Conservation (phyloP, 1,140 invertebrate genomes). For the Akabosia matsudoensis region DNA sequence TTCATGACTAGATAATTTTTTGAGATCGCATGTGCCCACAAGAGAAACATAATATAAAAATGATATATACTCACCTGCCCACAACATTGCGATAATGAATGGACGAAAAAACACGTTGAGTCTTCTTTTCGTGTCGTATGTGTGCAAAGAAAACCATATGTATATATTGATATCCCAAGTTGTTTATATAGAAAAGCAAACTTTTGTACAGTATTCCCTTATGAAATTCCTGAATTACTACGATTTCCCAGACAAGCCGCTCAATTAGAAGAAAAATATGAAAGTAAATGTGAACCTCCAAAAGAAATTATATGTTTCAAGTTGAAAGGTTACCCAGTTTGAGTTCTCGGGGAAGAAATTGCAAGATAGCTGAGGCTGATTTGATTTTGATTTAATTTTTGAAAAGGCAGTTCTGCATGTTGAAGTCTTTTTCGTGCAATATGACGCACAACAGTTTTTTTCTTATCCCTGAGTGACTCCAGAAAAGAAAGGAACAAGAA, state of each 20-base stretch:
- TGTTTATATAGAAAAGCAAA: too few species aligned
- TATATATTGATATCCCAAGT: too few species aligned
- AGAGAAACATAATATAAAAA: background rate
- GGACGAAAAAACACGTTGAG: background rate
- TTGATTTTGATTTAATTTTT: constrained; percentile 24
- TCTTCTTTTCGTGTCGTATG: too few species aligned
- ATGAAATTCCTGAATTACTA: too few species aligned
- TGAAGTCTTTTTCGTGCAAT: too few species aligned
- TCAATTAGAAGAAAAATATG: background rate
- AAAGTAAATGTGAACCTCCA: background rate
- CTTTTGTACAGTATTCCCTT: too few species aligned
- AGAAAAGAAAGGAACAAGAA: too few species aligned
- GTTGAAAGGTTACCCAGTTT: constrained; percentile 13
- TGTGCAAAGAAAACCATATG: too few species aligned
- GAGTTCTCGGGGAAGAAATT: background rate
- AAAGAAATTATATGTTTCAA: constrained; percentile 15
- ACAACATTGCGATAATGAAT: background rate
- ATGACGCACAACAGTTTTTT: too few species aligned
- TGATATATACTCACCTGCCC: background rate
- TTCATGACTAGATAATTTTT: constrained; percentile 15
- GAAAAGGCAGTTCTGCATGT: too few species aligned
- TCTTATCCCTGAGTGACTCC: too few species aligned
- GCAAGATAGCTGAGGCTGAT: background rate
- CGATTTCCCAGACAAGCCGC: too few species aligned
- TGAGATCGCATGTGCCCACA: background rate